phyloP scores from a whole-genome alignment of 2,888 invertebrate species.

The Hyppa rectilinea region DNA sequence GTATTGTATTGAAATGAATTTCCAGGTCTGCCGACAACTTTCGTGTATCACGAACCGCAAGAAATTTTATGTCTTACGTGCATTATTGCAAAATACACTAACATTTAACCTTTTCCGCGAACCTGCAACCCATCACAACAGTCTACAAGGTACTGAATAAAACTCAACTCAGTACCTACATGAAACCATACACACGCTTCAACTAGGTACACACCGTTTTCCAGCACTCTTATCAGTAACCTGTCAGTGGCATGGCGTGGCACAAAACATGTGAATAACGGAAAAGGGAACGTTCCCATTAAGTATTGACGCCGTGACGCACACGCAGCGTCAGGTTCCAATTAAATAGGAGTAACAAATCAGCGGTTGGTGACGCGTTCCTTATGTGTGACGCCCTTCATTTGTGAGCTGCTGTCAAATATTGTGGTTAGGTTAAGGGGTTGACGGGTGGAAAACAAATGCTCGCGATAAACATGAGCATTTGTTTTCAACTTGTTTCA shows the following conservation, averaged over 20 bases:
- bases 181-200: conserved; percentile 18
- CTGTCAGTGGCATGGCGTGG: conserved; percentile 51
- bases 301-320: conserved; percentile 55
- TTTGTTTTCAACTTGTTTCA: too few species aligned
- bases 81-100: background rate
- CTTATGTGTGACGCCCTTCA: conserved; percentile 51
- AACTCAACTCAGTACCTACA: conserved; percentile 17
- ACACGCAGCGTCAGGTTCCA: conserved; percentile 39
- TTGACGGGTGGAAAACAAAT: too few species aligned
- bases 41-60: background rate
- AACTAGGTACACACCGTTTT: conserved; percentile 8
- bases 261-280: conserved; percentile 52
- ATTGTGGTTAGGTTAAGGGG: conserved; percentile 56
- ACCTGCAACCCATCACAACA: background rate
- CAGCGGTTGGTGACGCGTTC: conserved; percentile 57
- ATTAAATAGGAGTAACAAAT: conserved; percentile 63
- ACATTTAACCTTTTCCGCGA: background rate
- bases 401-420: conserved; percentile 63
- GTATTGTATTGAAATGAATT: background rate
- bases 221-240: conserved; percentile 45
- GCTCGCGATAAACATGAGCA: too few species aligned
- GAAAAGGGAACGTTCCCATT: conserved; percentile 52
- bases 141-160: background rate
- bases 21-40: background rate
- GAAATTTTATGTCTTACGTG: background rate